Conservation (phyloP, 2,797 vertebrate genomes). For the Myotis pilosus region DNA sequence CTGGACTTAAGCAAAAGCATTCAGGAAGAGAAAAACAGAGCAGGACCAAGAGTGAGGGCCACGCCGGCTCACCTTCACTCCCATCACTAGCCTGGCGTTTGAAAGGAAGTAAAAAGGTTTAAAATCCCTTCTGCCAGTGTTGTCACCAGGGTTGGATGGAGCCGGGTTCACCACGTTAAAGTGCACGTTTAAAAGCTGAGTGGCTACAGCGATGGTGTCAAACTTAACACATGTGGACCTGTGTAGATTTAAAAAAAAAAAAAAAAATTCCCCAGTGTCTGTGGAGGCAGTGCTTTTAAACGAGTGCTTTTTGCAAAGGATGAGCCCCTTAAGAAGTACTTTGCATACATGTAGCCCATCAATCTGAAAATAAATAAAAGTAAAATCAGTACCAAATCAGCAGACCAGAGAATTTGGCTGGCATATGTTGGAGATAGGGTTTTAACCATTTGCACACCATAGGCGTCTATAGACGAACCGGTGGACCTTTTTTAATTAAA, state of each 20-base stretch:
- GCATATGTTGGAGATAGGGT: background rate
- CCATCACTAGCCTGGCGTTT: background rate
- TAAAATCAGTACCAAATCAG: background rate
- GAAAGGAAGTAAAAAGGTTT: background rate
- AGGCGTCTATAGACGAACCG: no score
- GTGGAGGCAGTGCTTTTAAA: background rate
- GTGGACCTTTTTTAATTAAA: no score
- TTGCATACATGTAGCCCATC: background rate
- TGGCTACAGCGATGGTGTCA: background rate
- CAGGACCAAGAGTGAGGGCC: background rate
- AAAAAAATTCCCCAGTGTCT: background rate
- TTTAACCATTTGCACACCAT: no score
- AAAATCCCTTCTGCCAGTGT: background rate
- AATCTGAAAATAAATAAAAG: constrained; percentile 33
- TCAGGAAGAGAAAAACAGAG: background rate
- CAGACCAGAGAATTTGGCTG: background rate
- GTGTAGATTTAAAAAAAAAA: constrained; percentile 1
- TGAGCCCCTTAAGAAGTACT: background rate
- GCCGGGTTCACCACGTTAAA: background rate
- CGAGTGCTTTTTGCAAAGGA: constrained; percentile 30
- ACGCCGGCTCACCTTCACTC: background rate
- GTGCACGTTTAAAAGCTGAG: background rate
- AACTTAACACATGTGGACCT: constrained; percentile 14
- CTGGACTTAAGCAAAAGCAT: background rate
- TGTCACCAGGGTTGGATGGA: background rate